Evolutionary conservation across 2,888 invertebrate species (phyloP), one percentile per base, ranked within the genome.

Genomic region (Malthinus flaveolus): DNA sequence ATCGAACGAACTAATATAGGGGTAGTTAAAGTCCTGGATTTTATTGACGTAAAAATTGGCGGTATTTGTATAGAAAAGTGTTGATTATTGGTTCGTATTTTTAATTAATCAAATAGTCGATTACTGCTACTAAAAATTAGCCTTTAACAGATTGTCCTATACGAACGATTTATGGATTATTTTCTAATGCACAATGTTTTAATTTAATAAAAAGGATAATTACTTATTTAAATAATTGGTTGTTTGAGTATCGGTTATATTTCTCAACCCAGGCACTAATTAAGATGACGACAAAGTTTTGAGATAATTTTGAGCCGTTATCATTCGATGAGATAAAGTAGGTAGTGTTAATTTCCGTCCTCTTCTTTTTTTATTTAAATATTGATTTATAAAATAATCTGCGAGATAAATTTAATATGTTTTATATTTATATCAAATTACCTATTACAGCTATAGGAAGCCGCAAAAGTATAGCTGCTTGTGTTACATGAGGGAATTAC

Each of bases 381-480:
- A 46, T 32, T 12, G 32, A 12, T 46, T 12, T 12, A 46, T 46
- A 32, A 32, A 34, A 34, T 32, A 47, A 34, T 34, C 34, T 15
- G 13, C 9, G 33, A 33, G 34, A 34, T 32, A 47, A 47, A 39
- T 7, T 23, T 42, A 42, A 42, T 42, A 15, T 42, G 23, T 23
- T 23, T 23, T 42, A 33, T 47, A 32, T 53, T 36, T 54, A 39
- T 13, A 54, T 52, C 35, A 31, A 32, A 37, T 59, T 59, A 54
- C 59, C n/a, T 42, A 42, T 42, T 32, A 15, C 49, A 59, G 53
- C 42, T 48, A 46, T 59, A 59, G 46, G 59, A 59, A 59, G 59
- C 59, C 59, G 35, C 53, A 53, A 49, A 53, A 54, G 54, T 59
- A 42, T 45, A 32, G 12, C 59, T 54, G 45, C 59, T 53, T 32